Percentiles rank a stretch among this genome's conserved stretches.
phyloP scores from a whole-genome alignment of 2,113 vertebrate species.

The Ibidorhyncha struthersii region DNA sequence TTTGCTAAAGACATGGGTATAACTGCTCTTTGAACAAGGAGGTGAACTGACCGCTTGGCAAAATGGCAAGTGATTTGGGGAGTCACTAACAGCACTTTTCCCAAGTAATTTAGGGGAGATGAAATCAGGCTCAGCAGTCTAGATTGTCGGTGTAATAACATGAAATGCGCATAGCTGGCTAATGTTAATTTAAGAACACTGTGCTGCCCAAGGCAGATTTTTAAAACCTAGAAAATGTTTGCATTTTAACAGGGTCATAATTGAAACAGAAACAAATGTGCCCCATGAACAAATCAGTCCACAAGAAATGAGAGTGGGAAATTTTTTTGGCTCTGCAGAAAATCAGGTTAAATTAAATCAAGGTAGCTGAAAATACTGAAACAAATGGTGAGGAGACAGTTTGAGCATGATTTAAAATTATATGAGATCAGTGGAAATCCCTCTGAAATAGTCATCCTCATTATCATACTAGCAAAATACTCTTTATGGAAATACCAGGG shows the following conservation, averaged over 20 bases:
- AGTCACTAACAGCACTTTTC: background rate
- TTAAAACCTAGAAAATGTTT: background rate
- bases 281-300: background rate
- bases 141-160: background rate
- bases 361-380: conserved; percentile 7
- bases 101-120: background rate
- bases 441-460: background rate
- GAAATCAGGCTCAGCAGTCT: background rate
- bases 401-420: background rate
- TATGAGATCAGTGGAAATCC: background rate
- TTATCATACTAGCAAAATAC: background rate
- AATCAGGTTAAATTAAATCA: background rate
- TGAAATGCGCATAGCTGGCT: background rate
- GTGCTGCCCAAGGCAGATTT: conserved; percentile 1
- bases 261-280: conserved; percentile 25
- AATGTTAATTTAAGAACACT: background rate
- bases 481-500: background rate
- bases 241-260: background rate
- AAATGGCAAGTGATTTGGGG: background rate
- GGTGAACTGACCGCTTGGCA: background rate
- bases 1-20: background rate
- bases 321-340: background rate
- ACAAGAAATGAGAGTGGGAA: background rate
- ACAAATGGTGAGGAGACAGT: background rate
- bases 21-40: background rate